Evolutionary conservation across 2,797 vertebrate species (phyloP).

Genomic region (Cryptoblepharus egeriae): DNA sequence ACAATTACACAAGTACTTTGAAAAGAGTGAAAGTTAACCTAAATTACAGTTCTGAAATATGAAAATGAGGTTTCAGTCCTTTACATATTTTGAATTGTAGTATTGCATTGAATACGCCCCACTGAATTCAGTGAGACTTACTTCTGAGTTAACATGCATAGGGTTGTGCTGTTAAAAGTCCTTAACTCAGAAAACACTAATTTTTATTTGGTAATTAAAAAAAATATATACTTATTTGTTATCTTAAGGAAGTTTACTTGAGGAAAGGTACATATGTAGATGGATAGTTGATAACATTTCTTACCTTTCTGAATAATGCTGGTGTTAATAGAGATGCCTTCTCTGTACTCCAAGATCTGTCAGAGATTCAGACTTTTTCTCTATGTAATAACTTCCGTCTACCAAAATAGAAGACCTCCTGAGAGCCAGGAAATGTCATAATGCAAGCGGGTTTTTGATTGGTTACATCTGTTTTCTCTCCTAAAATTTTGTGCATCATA

Average conservation of each 20-base stretch:
- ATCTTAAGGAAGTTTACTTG: not conserved
- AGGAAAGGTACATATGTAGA: constrained; percentile 11
- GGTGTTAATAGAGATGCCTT: constrained; percentile 47
- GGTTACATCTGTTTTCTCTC: constrained; percentile 40
- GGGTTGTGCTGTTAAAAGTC: not conserved
- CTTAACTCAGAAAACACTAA: not conserved
- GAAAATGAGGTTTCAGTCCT: not conserved
- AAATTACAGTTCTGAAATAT: not conserved
- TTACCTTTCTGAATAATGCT: constrained; percentile 63
- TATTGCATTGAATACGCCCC: no score
- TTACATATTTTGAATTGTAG: no score
- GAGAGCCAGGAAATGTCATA: constrained; percentile 65
- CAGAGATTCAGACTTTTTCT: constrained; percentile 52
- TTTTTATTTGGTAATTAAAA: constrained; percentile 4
- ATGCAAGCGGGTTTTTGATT: constrained; percentile 45
- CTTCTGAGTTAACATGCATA: no score
- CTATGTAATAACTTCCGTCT: constrained; percentile 40
- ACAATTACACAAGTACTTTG: not conserved
- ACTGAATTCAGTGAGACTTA: no score
- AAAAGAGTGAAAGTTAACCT: not conserved
- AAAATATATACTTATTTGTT: not conserved
- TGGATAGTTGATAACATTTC: constrained; percentile 46
- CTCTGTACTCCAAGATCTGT: constrained; percentile 48
- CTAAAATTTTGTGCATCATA: constrained; percentile 1
- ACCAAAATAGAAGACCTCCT: constrained; percentile 61